phyloP scores from a whole-genome alignment of 2,797 vertebrate species.

The Tiaroga cobitis region DNA sequence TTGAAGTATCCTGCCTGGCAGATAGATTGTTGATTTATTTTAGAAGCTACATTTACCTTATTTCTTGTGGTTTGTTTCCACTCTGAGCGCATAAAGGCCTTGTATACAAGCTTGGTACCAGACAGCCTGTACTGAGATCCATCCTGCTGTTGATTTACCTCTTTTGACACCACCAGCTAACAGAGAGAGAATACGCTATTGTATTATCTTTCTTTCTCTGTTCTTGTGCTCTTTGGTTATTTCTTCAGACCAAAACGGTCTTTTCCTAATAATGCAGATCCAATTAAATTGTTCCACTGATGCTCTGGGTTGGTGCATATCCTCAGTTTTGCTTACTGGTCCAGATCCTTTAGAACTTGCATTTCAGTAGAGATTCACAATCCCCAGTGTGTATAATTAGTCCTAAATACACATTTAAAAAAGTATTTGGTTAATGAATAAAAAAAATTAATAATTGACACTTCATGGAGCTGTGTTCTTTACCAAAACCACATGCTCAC shows the following conservation, averaged over 20 bases:
- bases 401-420: constrained; percentile 23
- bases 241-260: neutral
- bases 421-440: neutral
- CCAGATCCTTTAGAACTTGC: neutral
- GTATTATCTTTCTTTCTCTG: neutral
- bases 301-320: constrained; percentile 4
- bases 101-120: constrained; percentile 27
- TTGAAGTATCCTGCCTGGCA: neutral
- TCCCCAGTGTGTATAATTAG: constrained; percentile 25
- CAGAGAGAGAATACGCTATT: constrained; percentile 21
- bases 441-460: neutral
- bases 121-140: constrained; percentile 33
- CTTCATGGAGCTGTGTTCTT: constrained; percentile 27
- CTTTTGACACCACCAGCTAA: constrained; percentile 42
- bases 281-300: constrained; percentile 42
- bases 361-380: constrained; percentile 27
- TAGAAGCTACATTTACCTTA: neutral
- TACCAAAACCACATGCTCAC: constrained; percentile 47
- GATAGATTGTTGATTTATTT: constrained; percentile 8
- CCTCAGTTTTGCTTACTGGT: constrained; percentile 8
- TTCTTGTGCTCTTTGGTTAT: constrained; percentile 9
- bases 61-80: constrained; percentile 10
- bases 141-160: constrained; percentile 23
- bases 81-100: constrained; percentile 13
- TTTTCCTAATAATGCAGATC: constrained; percentile 35